Evolutionary conservation across 2,888 invertebrate genomes (phyloP).

Genomic region (Arrhopalites spinosus): DNA sequence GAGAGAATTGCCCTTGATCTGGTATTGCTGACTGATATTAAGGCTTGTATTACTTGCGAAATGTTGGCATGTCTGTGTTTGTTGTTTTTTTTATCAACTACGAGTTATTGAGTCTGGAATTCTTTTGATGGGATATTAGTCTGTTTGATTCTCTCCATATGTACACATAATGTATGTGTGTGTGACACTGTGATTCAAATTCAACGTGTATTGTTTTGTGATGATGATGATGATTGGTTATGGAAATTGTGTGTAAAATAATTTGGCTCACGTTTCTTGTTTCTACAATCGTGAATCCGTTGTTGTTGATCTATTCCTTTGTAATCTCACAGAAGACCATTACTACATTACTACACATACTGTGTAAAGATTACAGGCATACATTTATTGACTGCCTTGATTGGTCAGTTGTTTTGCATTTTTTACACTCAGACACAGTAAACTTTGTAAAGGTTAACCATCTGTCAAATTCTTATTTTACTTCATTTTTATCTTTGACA

Average conservation of each 20-base stretch:
- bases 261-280: constrained; percentile 21
- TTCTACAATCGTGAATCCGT: no score
- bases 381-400: background rate
- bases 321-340: no score
- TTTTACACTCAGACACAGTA: constrained; percentile 1
- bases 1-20: constrained; percentile 11
- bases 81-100: constrained; percentile 5
- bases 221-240: constrained; percentile 5
- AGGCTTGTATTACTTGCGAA: constrained; percentile 7
- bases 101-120: background rate
- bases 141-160: background rate
- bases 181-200: constrained; percentile 2
- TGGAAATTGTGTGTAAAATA: background rate
- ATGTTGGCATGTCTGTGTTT: constrained; percentile 16
- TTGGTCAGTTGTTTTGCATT: no score
- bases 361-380: no score
- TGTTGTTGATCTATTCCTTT: no score
- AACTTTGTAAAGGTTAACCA: background rate
- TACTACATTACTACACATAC: no score
- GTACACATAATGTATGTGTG: background rate
- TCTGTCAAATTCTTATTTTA: constrained; percentile 1
- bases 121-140: background rate
- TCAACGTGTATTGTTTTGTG: background rate
- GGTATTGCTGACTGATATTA: background rate
- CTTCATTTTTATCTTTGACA: background rate